Conservation (phyloP, 2,113 vertebrate species). For the Octodon degus region DNA sequence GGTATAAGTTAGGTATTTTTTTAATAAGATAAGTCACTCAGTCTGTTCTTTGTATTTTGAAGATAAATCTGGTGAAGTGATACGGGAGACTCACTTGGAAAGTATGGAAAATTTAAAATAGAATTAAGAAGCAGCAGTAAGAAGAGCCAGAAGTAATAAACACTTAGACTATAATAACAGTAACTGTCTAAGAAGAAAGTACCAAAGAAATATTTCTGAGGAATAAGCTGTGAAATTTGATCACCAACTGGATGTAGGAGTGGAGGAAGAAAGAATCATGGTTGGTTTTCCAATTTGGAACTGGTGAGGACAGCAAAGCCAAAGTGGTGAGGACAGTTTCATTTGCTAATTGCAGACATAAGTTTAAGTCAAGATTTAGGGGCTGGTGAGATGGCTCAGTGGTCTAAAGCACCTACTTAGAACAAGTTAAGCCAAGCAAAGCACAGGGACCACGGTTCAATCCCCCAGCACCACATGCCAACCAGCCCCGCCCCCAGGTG, state of each 20-base stretch:
- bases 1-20: not conserved
- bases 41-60: not conserved
- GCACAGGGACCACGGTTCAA: too few relatives aligned
- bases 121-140: not conserved
- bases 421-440: too few relatives aligned
- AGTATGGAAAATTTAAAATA: not conserved
- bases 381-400: too few relatives aligned
- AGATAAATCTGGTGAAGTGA: not conserved
- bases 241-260: not conserved
- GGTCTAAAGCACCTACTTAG: too few relatives aligned
- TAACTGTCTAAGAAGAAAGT: not conserved
- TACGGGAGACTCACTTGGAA: not conserved
- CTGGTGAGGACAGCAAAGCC: not conserved
- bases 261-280: not conserved
- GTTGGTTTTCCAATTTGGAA: not conserved
- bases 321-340: not conserved
- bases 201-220: not conserved
- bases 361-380: not conserved
- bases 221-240: not conserved
- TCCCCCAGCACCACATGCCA: too few relatives aligned
- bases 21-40: not conserved
- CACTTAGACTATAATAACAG: not conserved
- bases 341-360: not conserved
- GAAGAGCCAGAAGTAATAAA: not conserved
- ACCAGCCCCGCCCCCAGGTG: too few relatives aligned